phyloP scores from a whole-genome alignment of 2,888 invertebrate genomes.

The Brenthis ino region DNA sequence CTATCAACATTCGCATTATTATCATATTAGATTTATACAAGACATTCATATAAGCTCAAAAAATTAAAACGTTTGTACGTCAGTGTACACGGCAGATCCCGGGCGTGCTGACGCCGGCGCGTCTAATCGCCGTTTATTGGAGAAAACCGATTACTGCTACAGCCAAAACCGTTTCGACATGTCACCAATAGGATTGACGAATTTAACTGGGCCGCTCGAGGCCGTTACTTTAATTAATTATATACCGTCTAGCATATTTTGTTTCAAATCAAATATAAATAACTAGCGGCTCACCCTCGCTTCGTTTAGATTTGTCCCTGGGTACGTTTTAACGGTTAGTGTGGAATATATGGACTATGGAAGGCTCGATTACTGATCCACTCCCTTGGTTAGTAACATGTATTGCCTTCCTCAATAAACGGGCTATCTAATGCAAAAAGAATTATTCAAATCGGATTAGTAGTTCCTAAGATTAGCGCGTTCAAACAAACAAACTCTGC shows the following conservation, averaged over 20 bases:
- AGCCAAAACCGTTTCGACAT: conserved; percentile 75
- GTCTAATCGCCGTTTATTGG: conserved; percentile 82
- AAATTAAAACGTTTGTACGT: conserved; percentile 30
- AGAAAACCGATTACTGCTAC: conserved; percentile 79
- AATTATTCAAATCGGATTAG: no score
- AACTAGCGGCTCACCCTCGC: no score
- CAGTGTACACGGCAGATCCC: conserved; percentile 60
- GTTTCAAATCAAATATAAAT: not conserved
- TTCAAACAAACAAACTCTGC: no score
- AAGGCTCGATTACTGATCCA: no score
- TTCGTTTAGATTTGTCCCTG: no score
- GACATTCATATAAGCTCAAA: not conserved
- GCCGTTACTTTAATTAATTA: conserved; percentile 37
- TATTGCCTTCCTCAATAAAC: no score
- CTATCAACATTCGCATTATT: no score
- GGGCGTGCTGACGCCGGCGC: conserved; percentile 79
- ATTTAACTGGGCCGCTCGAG: conserved; percentile 30
- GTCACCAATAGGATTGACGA: conserved; percentile 56
- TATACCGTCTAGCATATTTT: conserved; percentile 23
- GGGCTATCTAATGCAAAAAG: no score
- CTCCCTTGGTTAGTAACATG: no score
- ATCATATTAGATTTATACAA: not conserved
- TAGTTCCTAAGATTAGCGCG: no score
- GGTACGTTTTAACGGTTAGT: no score
- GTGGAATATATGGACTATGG: no score